Evolutionary conservation across 1,140 invertebrate species (phyloP).

Genomic region (Antheraea pernyi): DNA sequence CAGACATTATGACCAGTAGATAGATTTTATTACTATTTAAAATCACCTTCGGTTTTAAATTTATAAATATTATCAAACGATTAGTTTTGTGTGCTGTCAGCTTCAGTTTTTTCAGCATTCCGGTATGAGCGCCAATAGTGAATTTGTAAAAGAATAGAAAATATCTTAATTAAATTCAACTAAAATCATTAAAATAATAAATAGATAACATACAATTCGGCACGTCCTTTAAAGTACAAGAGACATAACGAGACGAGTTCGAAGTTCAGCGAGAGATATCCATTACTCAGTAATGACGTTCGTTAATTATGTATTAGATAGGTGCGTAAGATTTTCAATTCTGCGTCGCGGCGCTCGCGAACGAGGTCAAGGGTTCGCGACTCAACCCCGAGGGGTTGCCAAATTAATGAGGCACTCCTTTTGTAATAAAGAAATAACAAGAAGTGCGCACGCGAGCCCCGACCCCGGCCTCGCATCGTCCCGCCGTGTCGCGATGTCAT

Average conservation of each 20-base stretch:
- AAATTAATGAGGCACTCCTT: constrained; percentile 78
- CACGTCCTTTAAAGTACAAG: background rate
- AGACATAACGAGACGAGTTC: background rate
- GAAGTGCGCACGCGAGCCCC: constrained; percentile 72
- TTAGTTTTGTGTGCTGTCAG: too few species aligned
- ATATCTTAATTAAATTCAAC: too few species aligned
- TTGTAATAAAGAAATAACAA: constrained; percentile 80
- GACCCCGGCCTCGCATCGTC: constrained; percentile 25
- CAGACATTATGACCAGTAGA: too few species aligned
- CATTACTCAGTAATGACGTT: constrained; percentile 68
- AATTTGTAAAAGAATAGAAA: too few species aligned
- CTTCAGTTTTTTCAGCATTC: too few species aligned
- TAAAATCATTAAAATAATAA: background rate
- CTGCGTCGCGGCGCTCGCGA: constrained; percentile 63
- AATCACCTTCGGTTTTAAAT: too few species aligned
- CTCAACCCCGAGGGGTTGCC: constrained; percentile 73
- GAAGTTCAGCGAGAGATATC: constrained; percentile 32
- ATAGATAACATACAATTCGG: background rate
- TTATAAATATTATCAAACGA: too few species aligned
- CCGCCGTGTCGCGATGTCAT: constrained; percentile 66
- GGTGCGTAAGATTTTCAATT: constrained; percentile 70
- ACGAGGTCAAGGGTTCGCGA: constrained; percentile 75
- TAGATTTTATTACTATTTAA: too few species aligned
- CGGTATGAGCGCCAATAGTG: too few species aligned
- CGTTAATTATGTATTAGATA: constrained; percentile 76